These are phyloP conservation scores for Diglossa brunneiventris DNA, from an alignment of 2,113 vertebrate genomes.

Conservation along the genomic window DNA sequence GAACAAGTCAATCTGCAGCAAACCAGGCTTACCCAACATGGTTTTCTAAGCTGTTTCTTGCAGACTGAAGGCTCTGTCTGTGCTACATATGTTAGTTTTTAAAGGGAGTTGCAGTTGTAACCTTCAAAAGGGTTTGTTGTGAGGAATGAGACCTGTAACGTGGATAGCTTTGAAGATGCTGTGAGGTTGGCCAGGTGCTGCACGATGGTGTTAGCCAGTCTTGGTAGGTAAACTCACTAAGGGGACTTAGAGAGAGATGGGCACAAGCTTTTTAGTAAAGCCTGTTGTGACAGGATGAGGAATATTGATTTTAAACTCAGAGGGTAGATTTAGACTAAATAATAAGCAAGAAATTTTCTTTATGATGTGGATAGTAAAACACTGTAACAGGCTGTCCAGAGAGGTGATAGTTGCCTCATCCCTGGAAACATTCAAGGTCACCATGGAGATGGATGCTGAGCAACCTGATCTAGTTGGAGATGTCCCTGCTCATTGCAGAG, in stretches of 20 bases:
- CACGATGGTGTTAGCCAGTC: background rate
- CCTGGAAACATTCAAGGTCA: background rate
- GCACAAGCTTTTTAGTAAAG: background rate
- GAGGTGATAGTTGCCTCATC: background rate
- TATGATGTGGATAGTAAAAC: background rate
- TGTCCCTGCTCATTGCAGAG: background rate
- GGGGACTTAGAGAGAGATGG: background rate
- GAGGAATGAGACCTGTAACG: background rate
- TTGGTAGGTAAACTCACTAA: background rate
- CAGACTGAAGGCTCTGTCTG: background rate
- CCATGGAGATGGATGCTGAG: background rate
- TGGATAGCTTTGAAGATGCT: background rate
- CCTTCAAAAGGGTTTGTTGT: background rate
- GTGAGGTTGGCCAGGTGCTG: background rate
- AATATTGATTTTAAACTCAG: background rate
- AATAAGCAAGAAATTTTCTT: background rate
- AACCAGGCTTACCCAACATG: background rate
- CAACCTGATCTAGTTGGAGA: background rate
- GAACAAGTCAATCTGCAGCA: background rate
- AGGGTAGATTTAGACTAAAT: background rate
- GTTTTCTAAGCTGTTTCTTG: background rate
- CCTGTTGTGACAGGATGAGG: background rate
- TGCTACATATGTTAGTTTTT: background rate
- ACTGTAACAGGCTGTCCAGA: background rate
- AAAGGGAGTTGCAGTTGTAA: background rate